Conservation (phyloP, 1,140 invertebrate species). For the Brachionus rubens region DNA sequence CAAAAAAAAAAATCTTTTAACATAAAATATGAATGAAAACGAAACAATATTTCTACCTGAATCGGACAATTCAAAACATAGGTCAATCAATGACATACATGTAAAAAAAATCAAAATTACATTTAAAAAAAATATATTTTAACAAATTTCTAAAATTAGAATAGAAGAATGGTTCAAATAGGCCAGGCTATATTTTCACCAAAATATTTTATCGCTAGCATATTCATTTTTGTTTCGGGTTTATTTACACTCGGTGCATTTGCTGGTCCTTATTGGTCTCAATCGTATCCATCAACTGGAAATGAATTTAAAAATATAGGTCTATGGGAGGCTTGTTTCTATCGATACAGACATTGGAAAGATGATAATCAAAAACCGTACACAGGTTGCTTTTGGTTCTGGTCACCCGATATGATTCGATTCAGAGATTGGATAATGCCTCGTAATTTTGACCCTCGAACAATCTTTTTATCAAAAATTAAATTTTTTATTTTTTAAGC, state of each 20-base stretch:
- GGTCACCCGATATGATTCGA: conserved; percentile 42
- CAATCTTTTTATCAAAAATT: background rate
- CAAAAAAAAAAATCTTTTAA: too few relatives aligned
- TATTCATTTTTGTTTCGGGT: conserved; percentile 19
- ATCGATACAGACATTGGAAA: conserved; percentile 43
- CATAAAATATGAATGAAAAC: conserved; percentile 39
- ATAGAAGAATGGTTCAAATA: conserved; percentile 34
- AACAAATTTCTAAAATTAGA: background rate
- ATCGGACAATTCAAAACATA: background rate
- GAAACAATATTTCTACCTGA: conserved; percentile 9
- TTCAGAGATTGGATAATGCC: conserved; percentile 45
- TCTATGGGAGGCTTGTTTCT: conserved; percentile 45
- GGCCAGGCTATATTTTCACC: conserved; percentile 28
- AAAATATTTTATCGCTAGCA: conserved; percentile 38
- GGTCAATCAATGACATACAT: conserved; percentile 35
- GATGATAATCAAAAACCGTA: conserved; percentile 46
- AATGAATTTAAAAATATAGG: conserved; percentile 46
- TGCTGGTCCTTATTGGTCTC: conserved; percentile 44
- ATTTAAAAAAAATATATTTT: background rate
- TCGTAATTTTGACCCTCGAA: background rate
- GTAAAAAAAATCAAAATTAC: conserved; percentile 7
- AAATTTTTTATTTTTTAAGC: conserved; percentile 6
- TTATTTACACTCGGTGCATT: conserved; percentile 31
- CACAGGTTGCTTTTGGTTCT: conserved; percentile 45
- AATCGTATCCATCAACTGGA: conserved; percentile 34